phyloP scores from a whole-genome alignment of 2,113 vertebrate genomes.

The Fulmarus glacialis region DNA sequence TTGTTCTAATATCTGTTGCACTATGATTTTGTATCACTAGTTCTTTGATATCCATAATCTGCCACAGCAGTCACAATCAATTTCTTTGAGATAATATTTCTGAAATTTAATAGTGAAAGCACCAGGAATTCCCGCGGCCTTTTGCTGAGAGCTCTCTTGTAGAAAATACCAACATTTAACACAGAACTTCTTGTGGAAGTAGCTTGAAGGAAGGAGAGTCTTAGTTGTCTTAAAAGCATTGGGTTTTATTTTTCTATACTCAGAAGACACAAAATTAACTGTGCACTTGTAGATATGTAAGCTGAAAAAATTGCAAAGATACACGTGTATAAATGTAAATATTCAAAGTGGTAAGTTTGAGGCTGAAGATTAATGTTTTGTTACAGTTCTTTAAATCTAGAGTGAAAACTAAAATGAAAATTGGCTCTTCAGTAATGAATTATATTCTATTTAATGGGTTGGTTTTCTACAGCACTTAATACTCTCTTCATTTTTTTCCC shows the following conservation, averaged over 20 bases:
- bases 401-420: neutral
- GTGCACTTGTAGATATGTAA: neutral
- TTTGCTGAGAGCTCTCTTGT: neutral
- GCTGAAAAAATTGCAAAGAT: neutral
- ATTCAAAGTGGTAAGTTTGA: neutral
- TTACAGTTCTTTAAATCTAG: neutral
- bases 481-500: neutral
- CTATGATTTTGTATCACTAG: neutral
- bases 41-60: neutral
- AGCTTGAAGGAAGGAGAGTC: neutral
- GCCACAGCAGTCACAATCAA: neutral
- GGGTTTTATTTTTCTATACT: neutral
- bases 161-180: neutral
- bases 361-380: neutral
- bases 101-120: neutral
- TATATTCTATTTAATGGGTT: neutral
- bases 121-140: neutral
- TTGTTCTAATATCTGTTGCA: neutral
- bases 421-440: neutral
- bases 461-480: neutral
- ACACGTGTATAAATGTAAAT: neutral
- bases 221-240: neutral
- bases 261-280: neutral
- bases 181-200: neutral
- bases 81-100: neutral